These are phyloP conservation scores for Dasypus novemcinctus DNA, from an alignment of 2,113 vertebrate species.

Conservation along the genomic window DNA sequence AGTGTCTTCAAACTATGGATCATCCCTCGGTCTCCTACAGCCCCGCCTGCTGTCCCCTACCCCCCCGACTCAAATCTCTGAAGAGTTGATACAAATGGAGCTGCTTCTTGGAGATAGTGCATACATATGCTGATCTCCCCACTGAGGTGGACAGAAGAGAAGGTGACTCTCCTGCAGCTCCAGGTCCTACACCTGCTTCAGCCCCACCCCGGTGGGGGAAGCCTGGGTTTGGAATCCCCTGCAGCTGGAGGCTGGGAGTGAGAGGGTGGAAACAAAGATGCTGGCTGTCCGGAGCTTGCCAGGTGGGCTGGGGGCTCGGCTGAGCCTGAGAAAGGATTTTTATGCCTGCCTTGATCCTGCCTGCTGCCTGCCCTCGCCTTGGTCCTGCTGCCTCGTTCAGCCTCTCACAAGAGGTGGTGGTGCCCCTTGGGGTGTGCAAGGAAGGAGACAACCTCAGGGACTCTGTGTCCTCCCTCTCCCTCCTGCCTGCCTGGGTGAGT, in stretches of 20 bases:
- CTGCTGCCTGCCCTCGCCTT: not conserved
- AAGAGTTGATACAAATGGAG: not conserved
- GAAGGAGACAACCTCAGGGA: too few relatives aligned
- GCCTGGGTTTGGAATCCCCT: not conserved
- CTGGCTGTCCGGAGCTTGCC: not conserved
- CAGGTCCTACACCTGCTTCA: not conserved
- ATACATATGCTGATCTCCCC: not conserved
- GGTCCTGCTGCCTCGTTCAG: not conserved
- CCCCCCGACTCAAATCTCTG: not conserved
- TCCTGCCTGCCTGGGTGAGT: too few relatives aligned
- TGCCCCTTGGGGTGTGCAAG: not conserved
- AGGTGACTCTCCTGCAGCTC: not conserved
- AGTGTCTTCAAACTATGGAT: not conserved
- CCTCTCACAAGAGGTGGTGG: not conserved
- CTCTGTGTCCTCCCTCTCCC: too few relatives aligned
- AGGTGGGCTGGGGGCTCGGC: not conserved
- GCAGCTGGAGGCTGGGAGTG: too few relatives aligned
- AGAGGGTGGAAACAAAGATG: not conserved
- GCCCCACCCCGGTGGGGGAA: not conserved
- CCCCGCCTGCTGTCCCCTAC: rapidly evolving
- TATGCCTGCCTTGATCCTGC: not conserved
- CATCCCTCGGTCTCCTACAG: too few relatives aligned
- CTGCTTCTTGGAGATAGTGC: not conserved
- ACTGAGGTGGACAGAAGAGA: not conserved
- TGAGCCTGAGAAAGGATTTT: not conserved